Base-by-base conservation (phyloP, 2,797 vertebrate species). In the Mormyrops attenuatus region DNA sequence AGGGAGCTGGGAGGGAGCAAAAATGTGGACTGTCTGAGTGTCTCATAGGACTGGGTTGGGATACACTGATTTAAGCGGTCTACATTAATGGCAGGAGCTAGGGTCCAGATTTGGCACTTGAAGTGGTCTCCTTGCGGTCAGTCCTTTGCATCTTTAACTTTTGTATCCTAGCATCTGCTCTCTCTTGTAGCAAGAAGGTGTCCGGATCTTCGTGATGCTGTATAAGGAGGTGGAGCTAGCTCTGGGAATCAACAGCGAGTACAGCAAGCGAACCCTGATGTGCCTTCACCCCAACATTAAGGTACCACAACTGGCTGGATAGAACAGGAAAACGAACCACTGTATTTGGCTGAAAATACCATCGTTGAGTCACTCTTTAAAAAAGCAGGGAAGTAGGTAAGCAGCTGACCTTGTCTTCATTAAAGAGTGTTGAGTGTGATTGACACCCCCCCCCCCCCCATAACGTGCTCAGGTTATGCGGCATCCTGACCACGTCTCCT, bases 161-260 rank as follows among this genome's bases (percentile, higher is more conserved):
- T 41, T 44, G 73, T 4, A 8, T 50, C 44, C 7, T 26, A 50
- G 3, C 20, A 11, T 41, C n/a, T 49, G 44, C 47, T 87, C 5
- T 57, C 41, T 82, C 85, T 57, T 92, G 91, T 93, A 99, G 99
- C 97, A 98, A 97, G 97, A 99, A 93, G 99, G 99, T 0, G 98
- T 99, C 91, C 96, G 93, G 60, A 96, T 99, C 91, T 99, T 99
- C 93, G 94, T 99, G 53, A 99, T 99, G 97, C 92, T 99, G 89
- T 99, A 99, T 92, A 99, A 99, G 91, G 99, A 99, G 91, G 97
- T 99, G 92, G 99, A 99, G 93, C 96, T 99, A 1, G 98, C 99
- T 11, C 95, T 99, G 5, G 99, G 98, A 17, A 99, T 99, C 94
- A 99, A 99, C 93, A 99, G 98, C 0, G 99, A 96, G 89, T 99